A percentile compares a stretch with the other conserved stretches of the same genome.
phyloP scores from a whole-genome alignment of 2,888 invertebrate genomes.

The Operophtera brumata region DNA sequence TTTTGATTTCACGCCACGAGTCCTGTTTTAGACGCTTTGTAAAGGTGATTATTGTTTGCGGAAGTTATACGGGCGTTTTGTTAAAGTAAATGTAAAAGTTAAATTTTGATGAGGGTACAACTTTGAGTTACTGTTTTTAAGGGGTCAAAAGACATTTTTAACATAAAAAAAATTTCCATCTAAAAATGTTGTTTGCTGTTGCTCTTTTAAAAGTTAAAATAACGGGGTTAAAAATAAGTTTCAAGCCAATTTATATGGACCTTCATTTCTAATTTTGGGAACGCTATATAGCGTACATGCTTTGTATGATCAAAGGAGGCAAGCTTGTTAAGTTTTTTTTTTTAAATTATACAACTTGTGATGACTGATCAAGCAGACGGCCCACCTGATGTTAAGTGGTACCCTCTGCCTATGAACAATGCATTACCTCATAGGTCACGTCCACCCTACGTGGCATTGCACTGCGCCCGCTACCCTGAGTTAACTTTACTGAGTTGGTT shows the following conservation, averaged over 20 bases:
- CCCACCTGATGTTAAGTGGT: too few relatives aligned
- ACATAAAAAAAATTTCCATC: background rate
- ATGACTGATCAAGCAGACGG: too few relatives aligned
- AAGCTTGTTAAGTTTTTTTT: too few relatives aligned
- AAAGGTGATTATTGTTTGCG: slow-evolving; percentile 21
- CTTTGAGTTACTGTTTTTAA: background rate
- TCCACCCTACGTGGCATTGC: too few relatives aligned
- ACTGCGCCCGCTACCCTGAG: too few relatives aligned
- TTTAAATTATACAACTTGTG: too few relatives aligned
- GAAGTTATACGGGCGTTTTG: slow-evolving; percentile 13
- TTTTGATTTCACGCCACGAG: slow-evolving; percentile 27
- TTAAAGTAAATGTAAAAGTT: slow-evolving; percentile 11
- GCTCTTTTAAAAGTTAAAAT: background rate
- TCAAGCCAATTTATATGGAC: slow-evolving; percentile 10
- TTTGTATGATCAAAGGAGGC: background rate
- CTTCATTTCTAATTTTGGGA: background rate
- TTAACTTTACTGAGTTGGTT: too few relatives aligned
- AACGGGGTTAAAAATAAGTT: slow-evolving; percentile 4
- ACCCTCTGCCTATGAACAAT: too few relatives aligned
- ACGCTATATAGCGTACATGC: too few relatives aligned
- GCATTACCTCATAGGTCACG: too few relatives aligned
- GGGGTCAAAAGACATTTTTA: slow-evolving; percentile 1
- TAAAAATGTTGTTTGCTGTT: background rate
- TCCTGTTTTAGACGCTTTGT: slow-evolving; percentile 21
- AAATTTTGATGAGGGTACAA: slow-evolving; percentile 12